Evolutionary conservation across 2,888 invertebrate genomes (phyloP).

Genomic region (Nebria brevicollis): DNA sequence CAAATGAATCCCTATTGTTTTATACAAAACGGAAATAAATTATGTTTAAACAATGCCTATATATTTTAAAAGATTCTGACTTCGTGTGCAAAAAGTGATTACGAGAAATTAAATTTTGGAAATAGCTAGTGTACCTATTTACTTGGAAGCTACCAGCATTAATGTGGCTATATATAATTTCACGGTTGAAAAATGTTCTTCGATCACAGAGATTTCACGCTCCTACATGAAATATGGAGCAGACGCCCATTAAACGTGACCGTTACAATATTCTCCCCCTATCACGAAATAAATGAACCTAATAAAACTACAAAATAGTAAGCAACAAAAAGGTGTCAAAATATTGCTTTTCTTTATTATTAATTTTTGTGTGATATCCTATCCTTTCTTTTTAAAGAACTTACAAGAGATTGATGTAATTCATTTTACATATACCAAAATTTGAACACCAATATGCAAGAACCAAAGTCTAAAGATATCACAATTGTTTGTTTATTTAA

Average conservation of each 20-base stretch:
- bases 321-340: neutral
- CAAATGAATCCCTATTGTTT: no score
- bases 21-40: no score
- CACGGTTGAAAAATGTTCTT: conserved; percentile 13
- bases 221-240: conserved; percentile 23
- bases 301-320: conserved; percentile 11
- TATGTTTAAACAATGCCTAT: neutral
- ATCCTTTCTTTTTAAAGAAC: neutral
- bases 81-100: neutral
- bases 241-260: conserved; percentile 30
- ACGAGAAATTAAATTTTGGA: neutral
- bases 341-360: neutral
- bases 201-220: conserved; percentile 21
- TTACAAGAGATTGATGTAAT: neutral
- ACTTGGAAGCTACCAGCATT: neutral
- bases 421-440: neutral
- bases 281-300: conserved; percentile 26
- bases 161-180: neutral
- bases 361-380: neutral
- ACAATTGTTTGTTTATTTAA: neutral
- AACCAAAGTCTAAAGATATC: neutral
- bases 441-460: neutral
- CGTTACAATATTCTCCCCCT: conserved; percentile 20
- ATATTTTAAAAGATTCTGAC: neutral
- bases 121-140: neutral